Evolutionary conservation across 2,113 vertebrate species (phyloP).

Genomic region (Alaudala cheleensis): DNA sequence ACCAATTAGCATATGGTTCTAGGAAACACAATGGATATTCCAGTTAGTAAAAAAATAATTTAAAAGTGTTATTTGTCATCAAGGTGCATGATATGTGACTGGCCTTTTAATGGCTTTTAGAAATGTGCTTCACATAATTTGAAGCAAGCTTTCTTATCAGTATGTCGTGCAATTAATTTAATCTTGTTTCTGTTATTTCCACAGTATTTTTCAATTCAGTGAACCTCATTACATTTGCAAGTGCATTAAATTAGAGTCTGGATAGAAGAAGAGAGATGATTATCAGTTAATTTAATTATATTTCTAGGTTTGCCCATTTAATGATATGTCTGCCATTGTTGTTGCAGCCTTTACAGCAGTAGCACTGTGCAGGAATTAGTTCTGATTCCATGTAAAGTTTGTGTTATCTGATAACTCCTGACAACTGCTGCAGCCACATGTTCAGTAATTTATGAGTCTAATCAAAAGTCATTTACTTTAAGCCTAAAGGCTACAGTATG

Average conservation of each 20-base stretch:
- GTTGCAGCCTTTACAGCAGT: constrained; percentile 43
- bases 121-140: constrained; percentile 40
- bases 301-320: constrained; percentile 76
- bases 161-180: constrained; percentile 81
- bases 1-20: background rate
- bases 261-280: constrained; percentile 77
- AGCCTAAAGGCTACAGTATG: constrained; percentile 33
- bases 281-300: constrained; percentile 86
- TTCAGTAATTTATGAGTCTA: constrained; percentile 50
- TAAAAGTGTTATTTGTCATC: constrained; percentile 38
- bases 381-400: constrained; percentile 66
- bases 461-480: constrained; percentile 64
- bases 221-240: constrained; percentile 80
- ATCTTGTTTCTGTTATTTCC: constrained; percentile 84
- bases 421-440: constrained; percentile 30
- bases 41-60: background rate
- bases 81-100: constrained; percentile 34
- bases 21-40: background rate
- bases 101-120: constrained; percentile 38
- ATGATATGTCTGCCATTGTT: constrained; percentile 74
- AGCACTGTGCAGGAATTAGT: constrained; percentile 60
- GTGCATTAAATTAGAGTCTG: constrained; percentile 76
- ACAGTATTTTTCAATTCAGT: constrained; percentile 76
- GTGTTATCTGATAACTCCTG: constrained; percentile 67
- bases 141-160: constrained; percentile 73